Conservation (phyloP, 2,113 vertebrate genomes). For the Thinocorus orbignyianus region DNA sequence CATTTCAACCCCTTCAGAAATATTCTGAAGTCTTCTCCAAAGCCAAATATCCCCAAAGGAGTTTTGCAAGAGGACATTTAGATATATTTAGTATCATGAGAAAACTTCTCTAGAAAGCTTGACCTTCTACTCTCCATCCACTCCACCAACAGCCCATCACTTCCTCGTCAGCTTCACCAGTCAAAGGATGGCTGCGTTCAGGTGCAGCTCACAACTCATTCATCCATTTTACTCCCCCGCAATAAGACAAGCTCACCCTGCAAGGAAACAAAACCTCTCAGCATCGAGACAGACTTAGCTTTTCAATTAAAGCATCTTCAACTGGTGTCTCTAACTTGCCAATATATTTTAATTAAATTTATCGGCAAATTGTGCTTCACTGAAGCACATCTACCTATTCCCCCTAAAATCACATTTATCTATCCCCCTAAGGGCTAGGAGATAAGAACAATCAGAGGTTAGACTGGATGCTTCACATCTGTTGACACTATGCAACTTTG, state of each 20-base stretch:
- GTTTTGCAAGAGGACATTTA: neutral
- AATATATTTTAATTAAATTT: neutral
- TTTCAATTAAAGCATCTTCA: neutral
- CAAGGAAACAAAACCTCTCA: neutral
- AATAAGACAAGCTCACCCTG: neutral
- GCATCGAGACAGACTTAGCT: neutral
- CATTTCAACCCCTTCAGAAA: neutral
- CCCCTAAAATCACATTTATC: too few species aligned
- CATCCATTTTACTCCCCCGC: neutral
- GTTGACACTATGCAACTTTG: neutral
- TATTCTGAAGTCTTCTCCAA: neutral
- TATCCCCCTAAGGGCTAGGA: neutral
- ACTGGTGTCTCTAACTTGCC: neutral
- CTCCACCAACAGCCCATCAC: neutral
- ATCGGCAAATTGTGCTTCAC: neutral
- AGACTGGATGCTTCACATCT: neutral
- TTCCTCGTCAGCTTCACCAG: neutral
- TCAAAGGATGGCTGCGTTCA: neutral
- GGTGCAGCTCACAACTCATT: neutral
- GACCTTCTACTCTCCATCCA: neutral
- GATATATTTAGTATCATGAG: neutral
- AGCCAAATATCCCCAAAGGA: neutral
- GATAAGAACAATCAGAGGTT: neutral
- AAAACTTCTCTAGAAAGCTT: neutral
- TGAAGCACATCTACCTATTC: neutral